Base-by-base conservation (phyloP, 2,888 invertebrate genomes). In the Agrochola lota region DNA sequence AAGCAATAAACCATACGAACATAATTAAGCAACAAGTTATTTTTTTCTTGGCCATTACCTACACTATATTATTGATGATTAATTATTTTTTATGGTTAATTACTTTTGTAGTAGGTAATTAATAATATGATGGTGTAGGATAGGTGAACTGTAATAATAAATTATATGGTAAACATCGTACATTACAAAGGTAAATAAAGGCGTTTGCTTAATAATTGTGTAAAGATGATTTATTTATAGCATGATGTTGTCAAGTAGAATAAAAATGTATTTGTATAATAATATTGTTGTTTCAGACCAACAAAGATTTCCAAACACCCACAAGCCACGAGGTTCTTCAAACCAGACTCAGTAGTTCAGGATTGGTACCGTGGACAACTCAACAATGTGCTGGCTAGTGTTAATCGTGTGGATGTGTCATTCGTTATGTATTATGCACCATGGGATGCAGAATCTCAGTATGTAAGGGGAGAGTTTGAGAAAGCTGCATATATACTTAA, bases 381-480 rank as follows among this genome's bases (percentile, higher is more conserved):
- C 67, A 97, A 97, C 69, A 97, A 97, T 85, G 97, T 98, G 49
- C 95, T 98, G 23, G 95, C 97, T 23, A 93, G 97, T 78, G 97
- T 98, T 0, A 96, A 97, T 9, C 93, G 96, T 57, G 97, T 97
- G 5, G 99, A 99, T 93, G 95, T 99, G 9, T 98, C 99, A 59
- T 98, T 99, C 94, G 97, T 99, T 43, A 98, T 99, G 98, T 99
- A 98, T 93, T 99, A 99, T 96, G 99, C 99, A 15, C 99, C 99
- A 0, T 99, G 99, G 99, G 99, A 99, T 96, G 98, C 99, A 0
- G 98, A 98, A 91, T 98, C 98, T 88, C 98, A 98, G 92, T 97
- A 97, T 91, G 97, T 98, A 0, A 97, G 98, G 74, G 95, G 97
- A 78, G 98, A 98, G 90, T 98, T 98, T 96, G 98, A 98, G 89